phyloP scores from a whole-genome alignment of 2,797 vertebrate species.

The Enteromius viviparus region DNA sequence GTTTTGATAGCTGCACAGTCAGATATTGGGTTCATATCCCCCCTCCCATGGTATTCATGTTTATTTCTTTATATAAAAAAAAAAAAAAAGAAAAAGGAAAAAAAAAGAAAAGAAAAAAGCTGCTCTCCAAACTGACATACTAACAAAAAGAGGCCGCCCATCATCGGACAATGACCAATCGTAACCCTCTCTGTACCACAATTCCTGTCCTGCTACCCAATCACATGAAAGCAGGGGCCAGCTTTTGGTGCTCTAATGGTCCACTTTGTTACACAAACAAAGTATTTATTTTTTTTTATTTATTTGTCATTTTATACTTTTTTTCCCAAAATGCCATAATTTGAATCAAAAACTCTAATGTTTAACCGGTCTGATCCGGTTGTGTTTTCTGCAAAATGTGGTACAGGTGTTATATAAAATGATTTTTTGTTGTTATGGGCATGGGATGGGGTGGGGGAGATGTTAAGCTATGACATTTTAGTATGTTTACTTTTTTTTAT shows the following conservation, averaged over 20 bases:
- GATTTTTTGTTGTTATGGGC: neutral
- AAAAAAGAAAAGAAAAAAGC: slow-evolving; percentile 22
- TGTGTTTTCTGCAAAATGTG: slow-evolving; percentile 52
- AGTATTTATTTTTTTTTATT: slow-evolving; percentile 56
- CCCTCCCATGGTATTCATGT: slow-evolving; percentile 41
- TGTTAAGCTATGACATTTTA: slow-evolving; percentile 49
- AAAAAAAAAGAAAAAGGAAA: neutral
- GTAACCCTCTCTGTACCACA: slow-evolving; percentile 37
- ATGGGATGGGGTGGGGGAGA: neutral
- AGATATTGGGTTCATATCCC: slow-evolving; percentile 43
- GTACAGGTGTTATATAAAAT: slow-evolving; percentile 40
- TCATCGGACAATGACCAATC: slow-evolving; percentile 32
- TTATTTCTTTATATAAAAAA: slow-evolving; percentile 35
- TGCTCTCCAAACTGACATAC: slow-evolving; percentile 38
- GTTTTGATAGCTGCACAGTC: slow-evolving; percentile 68
- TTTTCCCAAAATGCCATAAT: slow-evolving; percentile 37
- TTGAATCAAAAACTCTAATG: slow-evolving; percentile 44
- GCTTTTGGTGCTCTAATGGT: slow-evolving; percentile 42
- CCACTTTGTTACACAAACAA: slow-evolving; percentile 46
- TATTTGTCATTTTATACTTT: slow-evolving; percentile 49
- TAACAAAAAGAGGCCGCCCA: slow-evolving; percentile 18
- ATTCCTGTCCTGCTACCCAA: slow-evolving; percentile 46
- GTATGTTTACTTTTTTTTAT: slow-evolving; percentile 42
- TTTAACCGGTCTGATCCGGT: slow-evolving; percentile 28
- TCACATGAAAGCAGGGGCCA: slow-evolving; percentile 43